Evolutionary conservation across 2,888 invertebrate species (phyloP), one percentile per base, ranked within the genome.

Genomic region (Acrocera orbiculus): DNA sequence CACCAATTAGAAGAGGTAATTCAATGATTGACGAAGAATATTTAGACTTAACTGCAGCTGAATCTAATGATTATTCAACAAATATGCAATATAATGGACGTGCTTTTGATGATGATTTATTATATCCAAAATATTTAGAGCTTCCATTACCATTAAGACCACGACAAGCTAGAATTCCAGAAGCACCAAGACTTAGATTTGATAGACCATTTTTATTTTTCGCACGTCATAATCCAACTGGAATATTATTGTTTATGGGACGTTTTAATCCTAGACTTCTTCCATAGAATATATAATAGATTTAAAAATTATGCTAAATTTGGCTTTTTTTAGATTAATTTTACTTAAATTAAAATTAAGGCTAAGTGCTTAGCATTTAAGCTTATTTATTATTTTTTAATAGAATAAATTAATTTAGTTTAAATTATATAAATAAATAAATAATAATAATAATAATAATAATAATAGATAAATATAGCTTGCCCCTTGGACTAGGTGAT

Each of bases 221-320:
- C 46, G 81, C 87, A 10, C 69, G 87, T 50, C 87, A 89, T 58
- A 87, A 87, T 58, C 87, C 86, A 2, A 79, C 86, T n/a, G 87
- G 87, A 39, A 71, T 87, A 64, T 80, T 89, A 48, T 63, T 89
- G 32, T 82, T 82, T 54, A 81, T 85, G 66, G 87, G 87, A 26
- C 68, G 86, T 52, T 86, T 82, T 62, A 86, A 82, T 59, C 86
- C 82, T 26, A 72, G 79, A 60, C 69, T 82, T 52, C 61, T 81
- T 58, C 81, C 81, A 56, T 81, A 64, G 66, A 39, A 19, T 10
- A 5, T 8, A 16, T 11, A 22, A 30, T 17, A 27, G 17, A 7
- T 16, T 10, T 16, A 7, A 27, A 16, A 27, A 26, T 14, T 14
- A 26, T 11, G 11, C 5, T 24, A 11, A 24, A 14, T 14, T 14